Conservation (phyloP, 1,140 invertebrate species). For the Drosophila paulistorum region DNA sequence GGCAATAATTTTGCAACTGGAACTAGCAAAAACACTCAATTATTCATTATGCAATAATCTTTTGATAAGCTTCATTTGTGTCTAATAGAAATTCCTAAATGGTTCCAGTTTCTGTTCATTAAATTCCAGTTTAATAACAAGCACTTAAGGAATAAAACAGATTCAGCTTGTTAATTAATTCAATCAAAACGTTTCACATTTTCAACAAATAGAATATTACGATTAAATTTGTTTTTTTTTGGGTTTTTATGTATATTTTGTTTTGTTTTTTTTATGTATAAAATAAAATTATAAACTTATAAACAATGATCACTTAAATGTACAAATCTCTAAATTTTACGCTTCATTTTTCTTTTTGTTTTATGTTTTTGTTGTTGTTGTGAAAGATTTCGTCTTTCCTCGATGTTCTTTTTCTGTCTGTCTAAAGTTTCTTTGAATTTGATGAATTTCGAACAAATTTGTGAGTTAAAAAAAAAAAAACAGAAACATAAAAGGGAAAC, state of each 20-base stretch:
- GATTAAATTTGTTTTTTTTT: constrained; percentile 25
- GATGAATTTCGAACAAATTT: constrained; percentile 33
- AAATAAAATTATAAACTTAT: constrained; percentile 83
- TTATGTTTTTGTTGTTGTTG: constrained; percentile 6
- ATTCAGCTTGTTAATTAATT: no score
- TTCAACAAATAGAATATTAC: constrained; percentile 3
- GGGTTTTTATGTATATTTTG: constrained; percentile 70
- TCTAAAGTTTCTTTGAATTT: constrained; percentile 32
- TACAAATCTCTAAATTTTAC: constrained; percentile 82
- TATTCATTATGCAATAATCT: no score
- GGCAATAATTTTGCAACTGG: no score
- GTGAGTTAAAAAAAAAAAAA: constrained; percentile 26
- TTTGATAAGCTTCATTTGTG: no score
- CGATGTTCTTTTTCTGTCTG: constrained; percentile 65
- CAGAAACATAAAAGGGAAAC: constrained; percentile 41
- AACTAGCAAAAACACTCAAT: no score
- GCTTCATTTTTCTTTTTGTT: constrained; percentile 40
- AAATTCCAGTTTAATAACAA: no score
- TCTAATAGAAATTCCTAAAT: no score
- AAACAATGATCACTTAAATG: constrained; percentile 83
- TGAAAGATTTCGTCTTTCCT: constrained; percentile 70
- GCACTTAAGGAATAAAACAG: no score
- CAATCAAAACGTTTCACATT: background rate
- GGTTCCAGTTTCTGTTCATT: no score
- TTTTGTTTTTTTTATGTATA: constrained; percentile 73